Base-by-base conservation (phyloP, 2,888 invertebrate genomes). In the Sclerodermus sp. region DNA sequence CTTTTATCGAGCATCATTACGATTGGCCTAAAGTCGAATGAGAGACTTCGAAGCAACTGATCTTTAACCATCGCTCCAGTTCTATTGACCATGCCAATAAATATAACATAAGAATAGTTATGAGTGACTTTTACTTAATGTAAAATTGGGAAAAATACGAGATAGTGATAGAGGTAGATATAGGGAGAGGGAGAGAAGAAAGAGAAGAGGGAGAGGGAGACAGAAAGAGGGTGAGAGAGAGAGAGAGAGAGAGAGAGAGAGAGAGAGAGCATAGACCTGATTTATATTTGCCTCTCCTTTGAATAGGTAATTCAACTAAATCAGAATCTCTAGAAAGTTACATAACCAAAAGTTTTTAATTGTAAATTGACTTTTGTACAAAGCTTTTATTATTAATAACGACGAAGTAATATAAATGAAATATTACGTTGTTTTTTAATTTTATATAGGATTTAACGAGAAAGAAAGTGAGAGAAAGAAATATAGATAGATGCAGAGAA, bases 381-480 rank as follows among this genome's bases (percentile, higher is more conserved):
- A 73, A 76, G 72, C 67, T 75, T 75, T 77, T 75, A 74, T 75
- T 76, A 74, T 73, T 67, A 66, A 68, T 76, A 73, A 71, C 66
- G 72, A 73, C 72, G 68, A 74, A 76, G 74, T 76, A 75, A 74
- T 73, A 72, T 72, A 73, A 70, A 70, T 67, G 63, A 74, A n/a
- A n/a, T 73, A 76, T 76, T 77, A 75, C 72, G 74, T 77, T 77
- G 74, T 74, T 76, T 76, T 74, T 76, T 74, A 76, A 77, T 77
- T 76, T 76, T 75, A 71, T 73, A 74, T 73, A 73, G 72, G 64
- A 73, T 70, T 70, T 69, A 68, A 68, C 64, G 68, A 46, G 51
- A 47, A 45, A 40, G 31, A 23, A 23, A 23, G 23, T 5, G 23
- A 3, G 23, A 23, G 23, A 3, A 23, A 23, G 23, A 23, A 8